Conservation (phyloP, 2,797 vertebrate species). For the Platalea minor region DNA sequence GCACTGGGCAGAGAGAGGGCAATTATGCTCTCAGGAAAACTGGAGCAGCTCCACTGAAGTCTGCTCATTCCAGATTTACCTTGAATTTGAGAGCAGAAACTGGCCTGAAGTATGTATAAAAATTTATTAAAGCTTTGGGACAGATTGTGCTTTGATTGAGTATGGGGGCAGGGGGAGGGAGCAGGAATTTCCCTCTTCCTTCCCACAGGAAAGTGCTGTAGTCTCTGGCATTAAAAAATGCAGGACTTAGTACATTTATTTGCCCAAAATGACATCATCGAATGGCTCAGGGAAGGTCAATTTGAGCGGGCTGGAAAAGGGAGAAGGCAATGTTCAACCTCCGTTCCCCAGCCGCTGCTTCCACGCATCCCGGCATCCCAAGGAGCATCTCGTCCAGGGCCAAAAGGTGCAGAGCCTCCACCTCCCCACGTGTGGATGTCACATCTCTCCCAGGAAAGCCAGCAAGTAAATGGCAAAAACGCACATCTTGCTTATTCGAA, state of each 20-base stretch:
- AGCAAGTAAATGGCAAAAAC: not conserved
- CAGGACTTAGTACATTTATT: not conserved
- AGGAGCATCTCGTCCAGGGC: not conserved
- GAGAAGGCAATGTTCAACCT: not conserved
- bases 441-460: not conserved
- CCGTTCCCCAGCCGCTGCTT: not conserved
- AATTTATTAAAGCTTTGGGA: slow-evolving; percentile 23
- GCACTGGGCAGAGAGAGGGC: not conserved
- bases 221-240: slow-evolving; percentile 5
- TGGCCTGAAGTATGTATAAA: not conserved
- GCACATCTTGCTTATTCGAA: not conserved
- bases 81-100: not conserved
- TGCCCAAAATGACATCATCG: not conserved
- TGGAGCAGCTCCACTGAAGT: not conserved
- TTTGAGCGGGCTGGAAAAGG: not conserved
- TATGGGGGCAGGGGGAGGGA: not conserved
- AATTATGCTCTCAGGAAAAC: not conserved
- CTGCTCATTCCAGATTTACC: not conserved
- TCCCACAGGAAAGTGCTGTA: slow-evolving; percentile 3
- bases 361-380: rapidly evolving
- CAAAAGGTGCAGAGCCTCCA: not conserved
- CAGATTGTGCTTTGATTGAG: not conserved
- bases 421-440: rapidly evolving
- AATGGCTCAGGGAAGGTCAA: not conserved
- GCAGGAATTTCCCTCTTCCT: slow-evolving; percentile 10